Percentiles rank a stretch among this genome's conserved stretches.
Evolutionary conservation across 2,888 invertebrate species (phyloP).

Genomic region (Eilema sororculum): DNA sequence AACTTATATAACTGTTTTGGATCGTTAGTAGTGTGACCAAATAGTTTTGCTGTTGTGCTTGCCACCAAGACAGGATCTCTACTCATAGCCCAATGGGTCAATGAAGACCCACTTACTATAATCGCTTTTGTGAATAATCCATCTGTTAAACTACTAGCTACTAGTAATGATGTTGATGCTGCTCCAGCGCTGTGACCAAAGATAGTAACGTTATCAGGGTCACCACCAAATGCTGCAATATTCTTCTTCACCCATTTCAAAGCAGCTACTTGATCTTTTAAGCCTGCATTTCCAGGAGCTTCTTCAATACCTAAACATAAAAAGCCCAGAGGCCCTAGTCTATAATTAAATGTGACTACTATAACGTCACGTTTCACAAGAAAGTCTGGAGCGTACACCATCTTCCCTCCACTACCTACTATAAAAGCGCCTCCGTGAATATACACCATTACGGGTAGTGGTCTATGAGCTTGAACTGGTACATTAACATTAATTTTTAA

Average conservation of each 20-base stretch:
- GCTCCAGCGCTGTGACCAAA: slow-evolving; percentile 77
- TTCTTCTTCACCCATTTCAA: slow-evolving; percentile 73
- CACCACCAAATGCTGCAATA: slow-evolving; percentile 73
- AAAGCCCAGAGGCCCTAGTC: slow-evolving; percentile 71
- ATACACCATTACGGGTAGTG: slow-evolving; percentile 73
- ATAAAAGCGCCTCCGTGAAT: slow-evolving; percentile 77
- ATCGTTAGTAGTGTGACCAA: slow-evolving; percentile 68
- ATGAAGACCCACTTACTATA: slow-evolving; percentile 74
- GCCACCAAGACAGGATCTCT: slow-evolving; percentile 71
- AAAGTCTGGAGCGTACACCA: slow-evolving; percentile 68
- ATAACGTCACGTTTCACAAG: slow-evolving; percentile 70
- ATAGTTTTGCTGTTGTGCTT: slow-evolving; percentile 64
- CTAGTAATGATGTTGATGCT: slow-evolving; percentile 62
- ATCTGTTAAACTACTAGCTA: slow-evolving; percentile 67
- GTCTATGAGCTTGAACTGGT: slow-evolving; percentile 54
- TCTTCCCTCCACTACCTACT: slow-evolving; percentile 71
- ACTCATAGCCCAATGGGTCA: slow-evolving; percentile 72
- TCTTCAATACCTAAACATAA: slow-evolving; percentile 70
- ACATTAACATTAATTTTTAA: slow-evolving; percentile 72
- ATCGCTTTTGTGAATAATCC: slow-evolving; percentile 75
- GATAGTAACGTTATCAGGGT: slow-evolving; percentile 69
- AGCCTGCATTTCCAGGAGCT: slow-evolving; percentile 73
- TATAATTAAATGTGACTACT: slow-evolving; percentile 74
- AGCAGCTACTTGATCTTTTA: slow-evolving; percentile 75
- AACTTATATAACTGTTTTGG: slow-evolving; percentile 71